Percentiles rank a stretch among this genome's conserved stretches.
Evolutionary conservation across 1,140 invertebrate species (phyloP).

Genomic region (Ptiloglossa arizonensis): DNA sequence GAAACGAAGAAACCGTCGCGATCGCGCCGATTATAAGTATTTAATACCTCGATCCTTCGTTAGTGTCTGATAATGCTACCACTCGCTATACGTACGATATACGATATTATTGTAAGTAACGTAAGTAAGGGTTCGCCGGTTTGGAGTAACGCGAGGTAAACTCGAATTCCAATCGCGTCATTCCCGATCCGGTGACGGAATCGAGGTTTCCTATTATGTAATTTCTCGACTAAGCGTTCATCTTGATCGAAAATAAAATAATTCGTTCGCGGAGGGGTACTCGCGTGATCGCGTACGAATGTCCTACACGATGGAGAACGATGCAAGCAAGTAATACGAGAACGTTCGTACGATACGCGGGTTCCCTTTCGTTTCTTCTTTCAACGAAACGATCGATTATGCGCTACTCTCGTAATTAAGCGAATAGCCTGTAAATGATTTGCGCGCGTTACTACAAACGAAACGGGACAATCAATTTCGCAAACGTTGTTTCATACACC

Average conservation of each 20-base stretch:
- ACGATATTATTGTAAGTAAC: background rate
- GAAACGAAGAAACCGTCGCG: background rate
- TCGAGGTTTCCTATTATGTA: slow-evolving; percentile 9
- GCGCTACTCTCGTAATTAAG: background rate
- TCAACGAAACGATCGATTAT: background rate
- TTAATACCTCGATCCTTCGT: background rate
- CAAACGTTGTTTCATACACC: slow-evolving; percentile 28
- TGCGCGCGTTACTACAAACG: slow-evolving; percentile 11
- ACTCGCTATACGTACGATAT: background rate
- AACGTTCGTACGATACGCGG: background rate
- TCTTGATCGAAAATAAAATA: background rate
- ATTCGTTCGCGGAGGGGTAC: background rate
- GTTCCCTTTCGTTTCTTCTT: background rate
- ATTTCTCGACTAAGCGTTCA: background rate
- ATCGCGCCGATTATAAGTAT: background rate
- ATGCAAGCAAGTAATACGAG: background rate
- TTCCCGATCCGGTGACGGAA: background rate
- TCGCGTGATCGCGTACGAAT: background rate
- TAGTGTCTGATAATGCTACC: background rate
- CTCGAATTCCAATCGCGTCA: background rate
- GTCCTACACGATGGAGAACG: background rate
- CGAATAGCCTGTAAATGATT: background rate
- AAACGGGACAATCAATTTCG: slow-evolving; percentile 52
- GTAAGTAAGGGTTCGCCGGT: background rate
- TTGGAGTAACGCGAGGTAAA: background rate